Evolutionary conservation across 1,140 invertebrate genomes (phyloP).

Genomic region (Hyles vespertilio): DNA sequence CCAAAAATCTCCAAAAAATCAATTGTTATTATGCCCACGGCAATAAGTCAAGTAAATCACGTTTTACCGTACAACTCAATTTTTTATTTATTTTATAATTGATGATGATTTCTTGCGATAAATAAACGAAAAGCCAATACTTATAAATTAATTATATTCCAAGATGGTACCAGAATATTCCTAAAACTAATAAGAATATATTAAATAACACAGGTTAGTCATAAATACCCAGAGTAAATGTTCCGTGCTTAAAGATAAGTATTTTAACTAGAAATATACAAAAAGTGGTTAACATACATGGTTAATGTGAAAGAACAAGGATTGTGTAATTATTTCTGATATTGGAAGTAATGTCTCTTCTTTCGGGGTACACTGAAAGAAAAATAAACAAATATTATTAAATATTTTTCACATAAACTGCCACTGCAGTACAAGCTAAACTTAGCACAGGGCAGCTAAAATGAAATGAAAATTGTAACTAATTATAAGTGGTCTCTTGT

Average conservation of each 20-base stretch:
- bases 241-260: too few relatives aligned
- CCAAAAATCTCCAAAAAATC: too few relatives aligned
- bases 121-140: background rate
- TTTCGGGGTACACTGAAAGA: conserved; percentile 51
- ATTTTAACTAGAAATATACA: conserved; percentile 13
- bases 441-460: too few relatives aligned
- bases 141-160: background rate
- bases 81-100: too few relatives aligned
- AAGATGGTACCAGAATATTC: conserved; percentile 8
- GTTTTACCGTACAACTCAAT: too few relatives aligned
- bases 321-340: conserved; percentile 25
- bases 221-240: conserved; percentile 10
- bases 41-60: too few relatives aligned
- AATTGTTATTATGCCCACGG: too few relatives aligned
- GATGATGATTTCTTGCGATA: too few relatives aligned
- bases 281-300: conserved; percentile 43
- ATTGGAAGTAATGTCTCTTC: conserved; percentile 60
- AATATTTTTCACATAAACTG: too few relatives aligned
- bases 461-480: too few relatives aligned
- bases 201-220: conserved; percentile 10
- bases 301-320: conserved; percentile 36
- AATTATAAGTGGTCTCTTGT: too few relatives aligned
- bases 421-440: too few relatives aligned
- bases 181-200: conserved; percentile 2
- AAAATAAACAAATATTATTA: conserved; percentile 1